Conservation (phyloP, 2,797 vertebrate genomes). For the Xiphophorus birchmanni region DNA sequence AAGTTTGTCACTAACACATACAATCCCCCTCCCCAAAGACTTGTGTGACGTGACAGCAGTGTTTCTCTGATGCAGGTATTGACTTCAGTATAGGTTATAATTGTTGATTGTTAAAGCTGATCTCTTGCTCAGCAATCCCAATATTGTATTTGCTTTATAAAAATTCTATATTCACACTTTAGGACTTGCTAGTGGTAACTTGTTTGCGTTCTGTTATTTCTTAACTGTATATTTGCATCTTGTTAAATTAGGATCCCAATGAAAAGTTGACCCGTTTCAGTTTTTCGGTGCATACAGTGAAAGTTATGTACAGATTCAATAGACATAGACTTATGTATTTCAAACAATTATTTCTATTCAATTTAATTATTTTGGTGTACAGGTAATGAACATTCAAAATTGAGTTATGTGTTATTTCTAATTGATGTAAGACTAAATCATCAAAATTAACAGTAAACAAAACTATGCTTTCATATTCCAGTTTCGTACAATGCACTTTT, state of each 20-base stretch:
- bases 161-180: conserved; percentile 15
- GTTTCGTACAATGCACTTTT: not conserved
- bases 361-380: not conserved
- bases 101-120: conserved; percentile 41
- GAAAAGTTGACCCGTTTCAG: not conserved
- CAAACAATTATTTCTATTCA: not conserved
- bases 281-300: not conserved
- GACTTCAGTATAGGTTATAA: conserved; percentile 42
- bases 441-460: not conserved
- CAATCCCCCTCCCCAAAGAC: conserved; percentile 67
- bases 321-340: not conserved
- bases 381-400: not conserved
- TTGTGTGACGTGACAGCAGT: conserved; percentile 54
- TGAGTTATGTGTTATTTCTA: not conserved
- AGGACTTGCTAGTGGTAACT: not conserved
- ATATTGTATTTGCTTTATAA: conserved; percentile 13
- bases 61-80: conserved; percentile 62
- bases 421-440: not conserved
- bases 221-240: not conserved
- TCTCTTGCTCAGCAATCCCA: conserved; percentile 29
- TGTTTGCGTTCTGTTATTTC: not conserved
- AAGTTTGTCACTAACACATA: conserved; percentile 81
- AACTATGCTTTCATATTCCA: not conserved
- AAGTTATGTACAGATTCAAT: not conserved
- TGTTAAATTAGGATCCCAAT: not conserved